Evolutionary conservation across 2,888 invertebrate genomes (phyloP).

Genomic region (Aradus depressus): DNA sequence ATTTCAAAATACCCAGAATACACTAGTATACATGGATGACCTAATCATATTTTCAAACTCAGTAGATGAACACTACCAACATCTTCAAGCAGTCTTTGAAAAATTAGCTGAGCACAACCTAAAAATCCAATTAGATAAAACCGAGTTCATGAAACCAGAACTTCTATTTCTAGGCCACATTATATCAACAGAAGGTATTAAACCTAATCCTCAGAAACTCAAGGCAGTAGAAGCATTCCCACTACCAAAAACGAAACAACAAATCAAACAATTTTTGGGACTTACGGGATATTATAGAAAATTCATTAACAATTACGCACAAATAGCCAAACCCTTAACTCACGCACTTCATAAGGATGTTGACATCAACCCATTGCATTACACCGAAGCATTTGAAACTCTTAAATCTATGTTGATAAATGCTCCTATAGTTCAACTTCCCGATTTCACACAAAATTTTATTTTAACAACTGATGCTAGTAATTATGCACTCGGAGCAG

Average conservation of each 20-base stretch:
- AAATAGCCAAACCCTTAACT: conserved; percentile 21
- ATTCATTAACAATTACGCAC: conserved; percentile 27
- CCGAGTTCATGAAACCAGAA: conserved; percentile 20
- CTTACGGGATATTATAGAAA: conserved; percentile 32
- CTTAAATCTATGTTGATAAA: conserved; percentile 12
- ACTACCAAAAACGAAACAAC: conserved; percentile 13
- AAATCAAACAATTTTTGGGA: conserved; percentile 31
- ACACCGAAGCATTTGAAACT: conserved; percentile 9
- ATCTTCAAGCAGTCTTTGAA: conserved; percentile 1
- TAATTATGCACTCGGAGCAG: conserved; percentile 32
- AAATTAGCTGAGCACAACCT: conserved; percentile 7
- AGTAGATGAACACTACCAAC: conserved; percentile 10
- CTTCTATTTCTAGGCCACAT: conserved; percentile 7
- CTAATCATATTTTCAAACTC: conserved; percentile 17
- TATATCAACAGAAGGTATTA: conserved; percentile 13
- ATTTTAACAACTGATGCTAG: conserved; percentile 31
- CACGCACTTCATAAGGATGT: conserved; percentile 15
- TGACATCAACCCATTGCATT: conserved; percentile 23
- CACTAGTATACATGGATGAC: conserved; percentile 21
- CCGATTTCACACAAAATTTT: conserved; percentile 23
- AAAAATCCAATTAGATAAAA: conserved; percentile 21
- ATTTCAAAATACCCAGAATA: conserved; percentile 8
- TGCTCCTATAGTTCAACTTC: conserved; percentile 24
- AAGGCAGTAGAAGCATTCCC: conserved; percentile 12
- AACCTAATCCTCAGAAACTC: conserved; percentile 15